Evolutionary conservation across 2,113 vertebrate genomes (phyloP).

Genomic region (Mesocricetus auratus): DNA sequence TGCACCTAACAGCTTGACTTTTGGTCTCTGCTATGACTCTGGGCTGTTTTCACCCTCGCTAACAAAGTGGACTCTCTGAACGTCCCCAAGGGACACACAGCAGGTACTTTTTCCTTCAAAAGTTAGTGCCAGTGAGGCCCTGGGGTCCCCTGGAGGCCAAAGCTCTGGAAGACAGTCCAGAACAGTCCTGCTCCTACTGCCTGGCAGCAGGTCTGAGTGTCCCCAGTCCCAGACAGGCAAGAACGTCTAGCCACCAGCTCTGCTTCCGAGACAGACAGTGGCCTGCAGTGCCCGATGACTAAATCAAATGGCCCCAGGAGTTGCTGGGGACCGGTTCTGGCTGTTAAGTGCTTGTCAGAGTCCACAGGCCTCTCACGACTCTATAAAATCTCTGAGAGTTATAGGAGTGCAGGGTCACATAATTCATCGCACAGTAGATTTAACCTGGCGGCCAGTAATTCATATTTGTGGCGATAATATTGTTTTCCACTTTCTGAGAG

Average conservation of each 20-base stretch:
- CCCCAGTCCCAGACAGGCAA: constrained; percentile 65
- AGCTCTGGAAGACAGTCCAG: background rate
- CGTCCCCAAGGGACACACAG: background rate
- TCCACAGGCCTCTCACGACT: constrained; percentile 88
- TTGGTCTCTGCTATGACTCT: background rate
- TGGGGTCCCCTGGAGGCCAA: background rate
- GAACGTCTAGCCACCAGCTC: constrained; percentile 75
- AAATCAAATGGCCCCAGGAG: constrained; percentile 89
- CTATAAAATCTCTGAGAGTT: constrained; percentile 93
- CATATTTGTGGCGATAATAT: constrained; percentile 95
- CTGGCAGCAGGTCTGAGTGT: background rate
- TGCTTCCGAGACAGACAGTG: constrained; percentile 83
- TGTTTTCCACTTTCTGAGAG: constrained; percentile 94
- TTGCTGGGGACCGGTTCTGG: constrained; percentile 89
- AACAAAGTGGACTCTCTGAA: background rate
- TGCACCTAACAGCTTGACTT: background rate
- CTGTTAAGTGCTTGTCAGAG: constrained; percentile 93
- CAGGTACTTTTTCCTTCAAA: background rate
- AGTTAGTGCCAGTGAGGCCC: background rate
- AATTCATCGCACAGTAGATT: constrained; percentile 93
- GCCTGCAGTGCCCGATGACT: constrained; percentile 82
- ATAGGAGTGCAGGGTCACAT: constrained; percentile 91
- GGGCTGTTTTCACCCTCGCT: background rate
- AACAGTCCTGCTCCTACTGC: fast-evolving
- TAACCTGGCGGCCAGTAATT: constrained; percentile 94